Conservation (phyloP, 2,113 vertebrate species). For the Vanacampus margaritifer region DNA sequence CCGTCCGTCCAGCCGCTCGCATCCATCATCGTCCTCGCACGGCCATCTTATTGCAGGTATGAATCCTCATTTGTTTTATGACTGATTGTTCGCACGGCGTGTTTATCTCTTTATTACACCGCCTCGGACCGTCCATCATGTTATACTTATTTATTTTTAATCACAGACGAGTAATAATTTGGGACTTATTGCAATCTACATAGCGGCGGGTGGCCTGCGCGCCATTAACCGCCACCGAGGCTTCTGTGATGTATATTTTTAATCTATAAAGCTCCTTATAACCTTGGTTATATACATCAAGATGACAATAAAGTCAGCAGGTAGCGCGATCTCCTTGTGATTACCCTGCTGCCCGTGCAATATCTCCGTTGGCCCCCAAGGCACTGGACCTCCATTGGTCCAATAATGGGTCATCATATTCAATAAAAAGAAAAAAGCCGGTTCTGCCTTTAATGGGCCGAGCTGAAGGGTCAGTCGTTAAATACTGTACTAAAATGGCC, state of each 20-base stretch:
- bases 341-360: constrained; percentile 61
- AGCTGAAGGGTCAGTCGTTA: not conserved
- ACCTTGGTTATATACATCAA: constrained; percentile 50
- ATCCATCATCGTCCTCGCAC: constrained; percentile 39
- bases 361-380: constrained; percentile 58
- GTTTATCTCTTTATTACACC: constrained; percentile 63
- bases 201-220: constrained; percentile 48
- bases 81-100: constrained; percentile 50
- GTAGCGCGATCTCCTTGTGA: constrained; percentile 58
- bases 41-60: constrained; percentile 64
- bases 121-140: constrained; percentile 45
- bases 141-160: constrained; percentile 47
- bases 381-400: constrained; percentile 54
- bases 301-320: constrained; percentile 61
- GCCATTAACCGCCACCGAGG: constrained; percentile 49
- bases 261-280: constrained; percentile 59
- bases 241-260: constrained; percentile 62
- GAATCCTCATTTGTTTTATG: constrained; percentile 66
- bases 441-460: constrained; percentile 21
- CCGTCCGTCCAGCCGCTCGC: not conserved
- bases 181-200: constrained; percentile 51
- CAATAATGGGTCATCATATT: constrained; percentile 66
- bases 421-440: constrained; percentile 51
- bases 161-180: constrained; percentile 49
- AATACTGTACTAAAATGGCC: constrained; percentile 21